Evolutionary conservation across 2,113 vertebrate species (phyloP).

Genomic region (Leucosticte australis): DNA sequence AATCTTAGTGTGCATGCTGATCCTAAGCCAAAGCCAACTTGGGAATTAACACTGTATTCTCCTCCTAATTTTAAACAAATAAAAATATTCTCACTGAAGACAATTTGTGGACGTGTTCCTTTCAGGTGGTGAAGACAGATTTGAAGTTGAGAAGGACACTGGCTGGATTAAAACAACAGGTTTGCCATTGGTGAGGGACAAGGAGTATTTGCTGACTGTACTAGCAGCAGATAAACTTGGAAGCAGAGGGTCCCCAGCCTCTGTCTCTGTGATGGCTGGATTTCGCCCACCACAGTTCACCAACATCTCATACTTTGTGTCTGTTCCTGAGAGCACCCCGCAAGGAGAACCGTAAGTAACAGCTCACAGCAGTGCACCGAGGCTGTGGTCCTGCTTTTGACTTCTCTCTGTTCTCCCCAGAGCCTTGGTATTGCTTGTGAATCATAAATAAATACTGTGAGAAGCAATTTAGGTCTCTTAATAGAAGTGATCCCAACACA

Average conservation of each 20-base stretch:
- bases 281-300: slow-evolving; percentile 82
- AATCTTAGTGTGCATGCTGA: background rate
- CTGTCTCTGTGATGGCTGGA: slow-evolving; percentile 82
- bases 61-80: background rate
- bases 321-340: slow-evolving; percentile 79
- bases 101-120: background rate
- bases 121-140: slow-evolving; percentile 85
- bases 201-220: slow-evolving; percentile 83
- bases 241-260: slow-evolving; percentile 75
- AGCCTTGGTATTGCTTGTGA: background rate
- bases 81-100: background rate
- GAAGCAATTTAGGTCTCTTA: background rate
- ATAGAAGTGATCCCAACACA: background rate
- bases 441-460: background rate
- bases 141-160: slow-evolving; percentile 83
- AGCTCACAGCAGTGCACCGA: background rate
- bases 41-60: background rate
- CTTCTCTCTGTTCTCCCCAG: background rate
- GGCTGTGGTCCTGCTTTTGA: background rate
- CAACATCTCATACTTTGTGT: slow-evolving; percentile 78
- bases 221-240: slow-evolving; percentile 82
- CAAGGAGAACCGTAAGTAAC: slow-evolving; percentile 81
- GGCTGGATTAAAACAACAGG: slow-evolving; percentile 84
- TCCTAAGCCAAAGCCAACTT: background rate
- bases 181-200: slow-evolving; percentile 79